Evolutionary conservation across 2,797 vertebrate genomes (phyloP), one percentile per base, ranked within the genome.

Genomic region (Columba guinea): DNA sequence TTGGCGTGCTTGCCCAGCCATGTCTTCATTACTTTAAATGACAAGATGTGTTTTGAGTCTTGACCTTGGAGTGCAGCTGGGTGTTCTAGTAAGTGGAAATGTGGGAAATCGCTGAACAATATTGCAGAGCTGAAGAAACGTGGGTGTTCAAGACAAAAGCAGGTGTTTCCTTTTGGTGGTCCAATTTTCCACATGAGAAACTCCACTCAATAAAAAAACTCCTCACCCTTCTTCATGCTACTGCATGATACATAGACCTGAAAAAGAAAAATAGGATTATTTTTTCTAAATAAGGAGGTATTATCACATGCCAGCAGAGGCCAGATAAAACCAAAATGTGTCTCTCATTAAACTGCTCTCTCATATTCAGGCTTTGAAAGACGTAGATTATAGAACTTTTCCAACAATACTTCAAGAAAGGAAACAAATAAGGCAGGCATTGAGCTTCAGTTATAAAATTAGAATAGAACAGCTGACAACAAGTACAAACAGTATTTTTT

Each of bases 111-210:
- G 3, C 64, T 89, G 80, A 97, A 97, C 81, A 95, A 81, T 90
- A 87, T 93, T 97, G 67, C 55, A 80, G 70, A 94, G 67, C 62
- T 96, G 95, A 87, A 95, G 93, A 96, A 95, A 41, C 5, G 11
- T 87, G 76, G 65, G 70, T 88, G 80, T 92, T 94, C 71, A 89
- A 67, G 91, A 67, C 4, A 37, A 86, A 94, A 95, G 93, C 97
- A 98, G 97, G 97, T 97, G 97, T 95, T 98, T 98, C 97, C 97
- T 97, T 97, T 94, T 69, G 41, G 63, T 78, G 75, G 46, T 95
- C 75, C 84, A 89, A 81, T 94, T 97, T 97, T 95, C 93, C 85
- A 84, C 27, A 65, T 24, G 76, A 96, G 73, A 90, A 89, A 51
- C 62, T 55, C 55, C 63, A 89, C 51, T 24, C 39, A 90, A 92